Evolutionary conservation across 1,140 invertebrate genomes (phyloP).

Genomic region (Zaprionus lachaisei): DNA sequence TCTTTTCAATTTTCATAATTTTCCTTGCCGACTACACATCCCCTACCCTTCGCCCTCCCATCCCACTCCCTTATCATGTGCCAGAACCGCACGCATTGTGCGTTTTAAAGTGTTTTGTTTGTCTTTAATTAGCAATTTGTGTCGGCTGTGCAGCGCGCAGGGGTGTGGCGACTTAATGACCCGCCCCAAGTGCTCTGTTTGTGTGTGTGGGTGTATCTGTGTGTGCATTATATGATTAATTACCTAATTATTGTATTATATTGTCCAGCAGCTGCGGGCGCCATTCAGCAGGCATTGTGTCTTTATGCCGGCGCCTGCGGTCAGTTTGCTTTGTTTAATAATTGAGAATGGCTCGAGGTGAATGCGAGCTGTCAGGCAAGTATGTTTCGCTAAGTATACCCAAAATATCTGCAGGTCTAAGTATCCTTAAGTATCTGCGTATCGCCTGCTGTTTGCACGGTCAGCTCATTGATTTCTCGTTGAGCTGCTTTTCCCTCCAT

Average conservation of each 20-base stretch:
- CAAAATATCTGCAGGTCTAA: neutral
- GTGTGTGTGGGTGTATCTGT: slow-evolving; percentile 19
- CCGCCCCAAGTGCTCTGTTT: slow-evolving; percentile 17
- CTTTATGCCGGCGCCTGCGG: slow-evolving; percentile 48
- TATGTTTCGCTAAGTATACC: neutral
- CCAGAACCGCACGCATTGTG: slow-evolving; percentile 27
- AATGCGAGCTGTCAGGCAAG: neutral
- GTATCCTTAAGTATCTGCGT: neutral
- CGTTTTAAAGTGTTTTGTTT: slow-evolving; percentile 76
- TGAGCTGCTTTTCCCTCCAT: neutral
- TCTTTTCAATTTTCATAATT: slow-evolving; percentile 60
- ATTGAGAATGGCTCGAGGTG: slow-evolving; percentile 24
- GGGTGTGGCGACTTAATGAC: slow-evolving; percentile 59
- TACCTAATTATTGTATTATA: slow-evolving; percentile 77
- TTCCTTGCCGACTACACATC: neutral
- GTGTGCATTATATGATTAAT: slow-evolving; percentile 67
- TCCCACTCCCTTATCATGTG: neutral
- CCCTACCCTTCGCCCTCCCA: too few relatives aligned
- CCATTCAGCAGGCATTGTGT: slow-evolving; percentile 20
- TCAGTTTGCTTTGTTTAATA: slow-evolving; percentile 59
- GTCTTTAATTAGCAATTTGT: slow-evolving; percentile 71
- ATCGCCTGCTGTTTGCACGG: neutral
- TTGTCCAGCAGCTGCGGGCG: slow-evolving; percentile 55
- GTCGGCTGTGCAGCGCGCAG: slow-evolving; percentile 16
- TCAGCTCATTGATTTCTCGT: slow-evolving; percentile 7